A percentile compares a stretch with the other conserved stretches of the same genome.
These are phyloP conservation scores for Percopsis transmontana DNA, from an alignment of 2,113 vertebrate genomes.

Conservation along the genomic window DNA sequence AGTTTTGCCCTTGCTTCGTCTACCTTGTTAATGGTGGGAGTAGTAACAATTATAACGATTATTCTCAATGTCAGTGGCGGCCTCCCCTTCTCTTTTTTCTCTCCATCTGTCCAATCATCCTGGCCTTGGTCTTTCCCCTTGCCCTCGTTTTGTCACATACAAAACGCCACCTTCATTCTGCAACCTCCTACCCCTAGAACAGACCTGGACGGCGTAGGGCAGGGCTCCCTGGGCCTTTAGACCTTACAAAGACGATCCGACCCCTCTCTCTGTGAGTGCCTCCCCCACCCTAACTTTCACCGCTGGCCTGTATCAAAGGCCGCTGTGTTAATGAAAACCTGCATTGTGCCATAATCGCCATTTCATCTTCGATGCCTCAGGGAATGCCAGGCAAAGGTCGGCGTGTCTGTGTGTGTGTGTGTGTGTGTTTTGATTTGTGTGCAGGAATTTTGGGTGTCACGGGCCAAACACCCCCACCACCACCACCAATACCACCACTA, in stretches of 20 bases:
- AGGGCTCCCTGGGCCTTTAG: background rate
- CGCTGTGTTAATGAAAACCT: slow-evolving; percentile 57
- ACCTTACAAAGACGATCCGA: too few relatives aligned
- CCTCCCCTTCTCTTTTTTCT: background rate
- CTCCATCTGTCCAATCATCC: background rate
- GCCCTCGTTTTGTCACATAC: background rate
- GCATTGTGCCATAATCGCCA: slow-evolving; percentile 61
- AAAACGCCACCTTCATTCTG: slow-evolving; percentile 1
- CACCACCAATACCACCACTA: background rate
- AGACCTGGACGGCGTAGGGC: slow-evolving; percentile 6
- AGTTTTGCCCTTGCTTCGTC: slow-evolving; percentile 15
- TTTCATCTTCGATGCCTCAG: slow-evolving; percentile 54
- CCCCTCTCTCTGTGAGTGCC: slow-evolving; percentile 8
- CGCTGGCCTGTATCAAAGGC: slow-evolving; percentile 30
- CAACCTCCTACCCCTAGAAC: background rate
- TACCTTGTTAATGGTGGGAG: slow-evolving; percentile 4
- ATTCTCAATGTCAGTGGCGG: background rate
- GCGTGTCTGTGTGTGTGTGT: slow-evolving; percentile 34
- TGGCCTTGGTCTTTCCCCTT: background rate
- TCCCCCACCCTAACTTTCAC: slow-evolving; percentile 28
- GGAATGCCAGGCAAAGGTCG: slow-evolving; percentile 39
- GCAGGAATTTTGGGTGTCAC: slow-evolving; percentile 31
- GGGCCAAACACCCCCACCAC: background rate
- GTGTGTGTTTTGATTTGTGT: slow-evolving; percentile 27
- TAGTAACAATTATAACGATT: background rate